A percentile compares a stretch with the other conserved stretches of the same genome.
phyloP scores from a whole-genome alignment of 2,113 vertebrate genomes.

The Brienomyrus longianalis region DNA sequence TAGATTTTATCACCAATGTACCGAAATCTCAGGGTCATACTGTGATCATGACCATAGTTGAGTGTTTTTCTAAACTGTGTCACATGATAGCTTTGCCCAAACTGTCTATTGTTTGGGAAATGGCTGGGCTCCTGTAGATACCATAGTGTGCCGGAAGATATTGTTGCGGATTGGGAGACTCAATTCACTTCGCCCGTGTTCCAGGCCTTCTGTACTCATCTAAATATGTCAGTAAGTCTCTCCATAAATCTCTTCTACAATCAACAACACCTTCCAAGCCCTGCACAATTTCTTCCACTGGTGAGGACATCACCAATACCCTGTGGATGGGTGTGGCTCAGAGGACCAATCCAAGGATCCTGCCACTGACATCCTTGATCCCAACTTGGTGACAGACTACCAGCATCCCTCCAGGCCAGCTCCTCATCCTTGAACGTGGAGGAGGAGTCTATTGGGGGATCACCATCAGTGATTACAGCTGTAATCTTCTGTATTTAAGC shows the following conservation, averaged over 20 bases:
- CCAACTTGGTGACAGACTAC: not conserved
- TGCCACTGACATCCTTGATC: not conserved
- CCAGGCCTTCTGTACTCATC: not conserved
- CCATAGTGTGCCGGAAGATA: not conserved
- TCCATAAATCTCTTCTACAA: not conserved
- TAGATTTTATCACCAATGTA: not conserved
- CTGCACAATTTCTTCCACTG: not conserved
- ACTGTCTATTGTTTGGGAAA: not conserved
- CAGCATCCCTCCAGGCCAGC: not conserved
- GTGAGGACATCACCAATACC: not conserved
- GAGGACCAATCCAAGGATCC: not conserved
- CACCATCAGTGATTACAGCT: not conserved
- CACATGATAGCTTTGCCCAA: not conserved
- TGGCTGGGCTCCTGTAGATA: not conserved
- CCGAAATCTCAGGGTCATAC: not conserved
- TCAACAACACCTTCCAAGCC: not conserved
- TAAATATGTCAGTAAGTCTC: not conserved
- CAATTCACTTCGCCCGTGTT: not conserved
- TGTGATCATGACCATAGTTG: not conserved
- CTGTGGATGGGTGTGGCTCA: not conserved
- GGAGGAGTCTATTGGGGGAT: not conserved
- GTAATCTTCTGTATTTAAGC: not conserved
- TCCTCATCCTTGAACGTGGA: not conserved
- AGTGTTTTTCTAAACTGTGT: not conserved
- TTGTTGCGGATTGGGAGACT: not conserved